Percentiles rank a stretch among this genome's conserved stretches.
These are phyloP conservation scores for Notarius quadriscutis DNA, from an alignment of 2,113 vertebrate genomes.

Conservation along the genomic window DNA sequence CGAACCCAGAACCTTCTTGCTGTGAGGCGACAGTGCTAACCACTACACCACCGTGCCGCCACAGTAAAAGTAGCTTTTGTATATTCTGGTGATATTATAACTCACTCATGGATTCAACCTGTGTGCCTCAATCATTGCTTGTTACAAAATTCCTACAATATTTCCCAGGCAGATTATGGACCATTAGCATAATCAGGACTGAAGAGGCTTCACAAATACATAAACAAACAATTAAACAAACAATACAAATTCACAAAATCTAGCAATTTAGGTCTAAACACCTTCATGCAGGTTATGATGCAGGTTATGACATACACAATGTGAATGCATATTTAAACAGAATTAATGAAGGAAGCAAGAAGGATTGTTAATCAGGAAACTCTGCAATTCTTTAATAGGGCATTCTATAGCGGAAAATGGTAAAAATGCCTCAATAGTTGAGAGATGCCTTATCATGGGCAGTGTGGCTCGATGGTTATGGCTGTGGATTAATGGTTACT, in stretches of 20 bases:
- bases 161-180: background rate
- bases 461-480: too few species aligned
- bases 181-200: background rate
- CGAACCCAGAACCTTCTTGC: too few species aligned
- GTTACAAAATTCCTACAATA: background rate
- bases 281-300: background rate
- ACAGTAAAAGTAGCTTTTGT: background rate
- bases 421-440: background rate
- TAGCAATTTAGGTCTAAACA: background rate
- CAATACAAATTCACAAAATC: background rate
- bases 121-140: background rate
- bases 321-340: background rate
- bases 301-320: too few species aligned
- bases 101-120: background rate
- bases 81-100: background rate
- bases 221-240: background rate
- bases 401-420: background rate
- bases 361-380: background rate
- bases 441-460: background rate
- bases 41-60: too few species aligned
- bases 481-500: too few species aligned
- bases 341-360: background rate
- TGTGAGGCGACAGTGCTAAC: too few species aligned
- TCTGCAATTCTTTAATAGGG: background rate
- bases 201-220: background rate